Base-by-base conservation (phyloP, 2,113 vertebrate species). In the Syngnathoides biaculeatus region DNA sequence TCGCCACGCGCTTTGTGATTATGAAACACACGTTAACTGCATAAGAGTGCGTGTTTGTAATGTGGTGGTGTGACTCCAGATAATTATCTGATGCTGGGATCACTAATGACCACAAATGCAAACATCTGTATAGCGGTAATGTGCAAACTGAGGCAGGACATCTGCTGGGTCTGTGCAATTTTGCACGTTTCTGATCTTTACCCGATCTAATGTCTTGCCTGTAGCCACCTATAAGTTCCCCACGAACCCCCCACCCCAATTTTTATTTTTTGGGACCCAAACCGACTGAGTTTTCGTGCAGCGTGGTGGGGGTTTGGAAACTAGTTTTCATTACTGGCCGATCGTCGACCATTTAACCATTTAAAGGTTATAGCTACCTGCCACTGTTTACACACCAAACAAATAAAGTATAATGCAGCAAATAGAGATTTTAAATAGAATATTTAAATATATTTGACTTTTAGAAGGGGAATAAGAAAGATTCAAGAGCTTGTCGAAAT, bases 21-120 rank as follows among this genome's bases (percentile, higher is more conserved):
- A 88, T 84, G 87, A 83, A 80, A 87, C 72, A 77, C 64, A 72
- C 78, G 38, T 78, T 86, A 85, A 87, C 85, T 86, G 83, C 74
- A 67, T 65, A 74, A 79, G 77, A 79, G 79, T 76, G 72, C 74
- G 82, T 67, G 80, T 82, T 69, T 77, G 80, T 84, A 83, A 83
- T 81, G 82, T 77, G 87, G 62, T 69, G 74, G 69, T 83, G 81
- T 82, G 79, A 87, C 85, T 84, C 82, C 76, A 79, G 84, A 83
- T 87, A 85, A 89, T 90, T 86, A 89, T 85, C 79, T 74, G 81
- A 86, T 77, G 83, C 86, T 85, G 83, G 64, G 79, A 86, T 87
- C 74, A 69, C 83, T 90, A 88, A 90, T 87, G 87, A 87, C 86
- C 86, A 86, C 87, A 88, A 79, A 84, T 79, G 76, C 85, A 86